Conservation (phyloP, 2,113 vertebrate genomes). For the Sturnira hondurensis region DNA sequence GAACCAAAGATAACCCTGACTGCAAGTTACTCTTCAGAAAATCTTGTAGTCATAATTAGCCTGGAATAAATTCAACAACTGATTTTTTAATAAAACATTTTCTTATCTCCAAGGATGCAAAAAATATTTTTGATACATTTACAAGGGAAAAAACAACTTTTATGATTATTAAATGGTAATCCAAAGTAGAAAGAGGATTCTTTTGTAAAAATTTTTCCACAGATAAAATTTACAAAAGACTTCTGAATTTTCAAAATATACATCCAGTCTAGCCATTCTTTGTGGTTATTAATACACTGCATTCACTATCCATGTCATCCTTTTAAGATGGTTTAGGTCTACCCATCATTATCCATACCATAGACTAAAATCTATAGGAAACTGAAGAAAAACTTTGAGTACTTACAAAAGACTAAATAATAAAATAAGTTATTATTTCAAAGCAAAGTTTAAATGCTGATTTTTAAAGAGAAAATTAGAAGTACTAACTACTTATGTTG, state of each 20-base stretch:
- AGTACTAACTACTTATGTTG: neutral
- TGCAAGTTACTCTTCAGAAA: conserved; percentile 57
- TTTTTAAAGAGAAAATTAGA: neutral
- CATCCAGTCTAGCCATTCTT: neutral
- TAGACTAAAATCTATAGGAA: neutral
- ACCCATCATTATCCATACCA: neutral
- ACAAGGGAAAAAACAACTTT: conserved; percentile 63
- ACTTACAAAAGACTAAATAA: neutral
- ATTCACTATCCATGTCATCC: neutral
- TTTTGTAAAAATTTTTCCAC: conserved; percentile 28
- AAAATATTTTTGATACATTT: conserved; percentile 62
- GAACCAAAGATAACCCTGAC: conserved; percentile 71
- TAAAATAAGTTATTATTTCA: conserved; percentile 13
- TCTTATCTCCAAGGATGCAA: conserved; percentile 66
- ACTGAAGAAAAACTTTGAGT: neutral
- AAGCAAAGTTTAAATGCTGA: conserved; percentile 28
- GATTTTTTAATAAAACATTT: conserved; percentile 47
- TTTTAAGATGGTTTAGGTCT: neutral
- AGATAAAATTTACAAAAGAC: conserved; percentile 51
- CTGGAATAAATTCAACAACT: conserved; percentile 72
- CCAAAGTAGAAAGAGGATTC: neutral
- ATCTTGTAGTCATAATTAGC: conserved; percentile 72
- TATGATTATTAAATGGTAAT: conserved; percentile 52
- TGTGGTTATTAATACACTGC: neutral
- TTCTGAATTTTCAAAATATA: conserved; percentile 7